Conservation (phyloP, 2,888 invertebrate genomes). For the Lasioglossum marginatum region DNA sequence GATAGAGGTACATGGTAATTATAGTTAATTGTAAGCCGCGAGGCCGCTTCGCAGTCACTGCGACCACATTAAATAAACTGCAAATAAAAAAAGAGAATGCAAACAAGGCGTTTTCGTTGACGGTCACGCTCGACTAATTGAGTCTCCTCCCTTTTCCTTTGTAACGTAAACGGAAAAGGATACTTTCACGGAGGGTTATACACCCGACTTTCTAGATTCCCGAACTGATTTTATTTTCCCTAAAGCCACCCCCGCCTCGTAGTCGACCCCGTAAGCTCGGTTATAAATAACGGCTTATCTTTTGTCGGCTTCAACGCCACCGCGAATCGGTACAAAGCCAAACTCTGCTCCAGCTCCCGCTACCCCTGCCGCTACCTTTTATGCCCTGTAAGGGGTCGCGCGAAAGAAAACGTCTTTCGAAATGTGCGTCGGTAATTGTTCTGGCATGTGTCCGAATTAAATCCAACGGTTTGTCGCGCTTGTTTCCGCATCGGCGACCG, state of each 20-base stretch:
- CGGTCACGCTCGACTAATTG: background rate
- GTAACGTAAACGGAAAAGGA: conserved; percentile 22
- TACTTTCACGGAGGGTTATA: conserved; percentile 46
- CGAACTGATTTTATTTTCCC: conserved; percentile 74
- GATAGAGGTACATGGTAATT: too few species aligned
- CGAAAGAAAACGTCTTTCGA: conserved; percentile 76
- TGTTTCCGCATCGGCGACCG: conserved; percentile 56
- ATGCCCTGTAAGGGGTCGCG: conserved; percentile 69
- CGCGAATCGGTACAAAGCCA: conserved; percentile 73
- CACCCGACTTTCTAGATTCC: conserved; percentile 47
- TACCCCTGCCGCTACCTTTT: conserved; percentile 65
- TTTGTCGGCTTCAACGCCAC: conserved; percentile 80
- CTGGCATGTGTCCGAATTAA: conserved; percentile 79
- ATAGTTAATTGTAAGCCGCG: too few species aligned
- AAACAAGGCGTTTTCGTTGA: background rate
- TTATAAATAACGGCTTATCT: conserved; percentile 84
- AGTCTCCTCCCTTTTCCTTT: conserved; percentile 12
- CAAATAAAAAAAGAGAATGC: background rate
- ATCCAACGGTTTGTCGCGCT: conserved; percentile 62
- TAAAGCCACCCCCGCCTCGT: conserved; percentile 60
- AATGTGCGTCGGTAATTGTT: conserved; percentile 82
- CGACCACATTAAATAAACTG: background rate
- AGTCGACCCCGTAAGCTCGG: conserved; percentile 77
- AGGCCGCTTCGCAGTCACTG: background rate
- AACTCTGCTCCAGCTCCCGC: conserved; percentile 49